Conservation (phyloP, 2,113 vertebrate genomes). For the Coreoperca whiteheadi region DNA sequence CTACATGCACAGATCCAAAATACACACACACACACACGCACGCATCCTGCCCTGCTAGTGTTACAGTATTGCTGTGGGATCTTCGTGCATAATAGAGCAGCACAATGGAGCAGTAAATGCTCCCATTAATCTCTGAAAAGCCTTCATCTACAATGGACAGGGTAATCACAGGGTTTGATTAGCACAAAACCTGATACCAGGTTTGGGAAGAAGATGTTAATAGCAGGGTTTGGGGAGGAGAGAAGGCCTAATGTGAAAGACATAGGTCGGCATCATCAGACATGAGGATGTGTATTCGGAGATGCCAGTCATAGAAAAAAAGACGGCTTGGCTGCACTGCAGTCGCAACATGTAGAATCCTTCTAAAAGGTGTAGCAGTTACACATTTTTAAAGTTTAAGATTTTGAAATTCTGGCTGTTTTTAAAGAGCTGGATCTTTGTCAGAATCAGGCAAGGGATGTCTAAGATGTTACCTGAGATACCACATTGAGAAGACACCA, state of each 20-base stretch:
- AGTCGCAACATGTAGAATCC: background rate
- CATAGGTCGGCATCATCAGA: conserved; percentile 42
- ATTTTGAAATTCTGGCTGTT: conserved; percentile 1
- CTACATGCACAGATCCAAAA: conserved; percentile 32
- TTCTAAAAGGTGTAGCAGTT: background rate
- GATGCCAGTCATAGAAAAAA: conserved; percentile 7
- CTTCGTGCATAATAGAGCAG: conserved; percentile 59
- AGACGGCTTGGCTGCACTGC: background rate
- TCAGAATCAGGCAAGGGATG: conserved; percentile 5
- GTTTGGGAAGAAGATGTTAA: conserved; percentile 35
- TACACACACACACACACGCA: conserved; percentile 24
- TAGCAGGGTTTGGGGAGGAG: conserved; percentile 8
- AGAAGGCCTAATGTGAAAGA: conserved; percentile 34
- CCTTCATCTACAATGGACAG: conserved; percentile 43
- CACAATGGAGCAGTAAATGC: conserved; percentile 61
- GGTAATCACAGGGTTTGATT: conserved; percentile 63
- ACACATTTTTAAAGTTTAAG: background rate
- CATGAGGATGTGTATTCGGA: conserved; percentile 34
- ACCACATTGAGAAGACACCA: background rate
- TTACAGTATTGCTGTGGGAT: conserved; percentile 66
- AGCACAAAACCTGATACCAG: conserved; percentile 58
- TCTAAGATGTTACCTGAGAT: conserved; percentile 2
- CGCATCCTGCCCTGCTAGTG: conserved; percentile 53
- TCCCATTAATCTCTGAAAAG: conserved; percentile 70
- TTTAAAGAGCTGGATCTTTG: background rate